Evolutionary conservation across 2,888 invertebrate species (phyloP), one percentile per base, ranked within the genome.

Genomic region (Alsophila aescularia): DNA sequence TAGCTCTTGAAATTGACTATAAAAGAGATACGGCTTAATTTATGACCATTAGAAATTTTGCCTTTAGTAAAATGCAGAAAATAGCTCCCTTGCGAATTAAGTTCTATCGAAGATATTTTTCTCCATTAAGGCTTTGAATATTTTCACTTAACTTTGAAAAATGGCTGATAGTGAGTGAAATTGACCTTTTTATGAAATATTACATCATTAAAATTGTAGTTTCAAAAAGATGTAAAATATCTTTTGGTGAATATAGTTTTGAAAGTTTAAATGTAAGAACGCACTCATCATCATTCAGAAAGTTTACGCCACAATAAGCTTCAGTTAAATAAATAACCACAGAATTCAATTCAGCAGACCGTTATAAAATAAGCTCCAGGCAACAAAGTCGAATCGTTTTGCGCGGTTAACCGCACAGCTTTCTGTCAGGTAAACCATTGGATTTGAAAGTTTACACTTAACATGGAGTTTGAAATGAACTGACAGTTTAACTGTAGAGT

Each of bases 341-440:
- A 90, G 79, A 90, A 90, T 90, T 91, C 91, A 90, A 90, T 91
- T 88, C 83, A 78, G 83, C 86, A 82, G 77, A 84, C 91, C 90
- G 91, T 90, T 90, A 90, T 87, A 87, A 86, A 89, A 90, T 89
- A 87, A 87, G 83, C 86, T 87, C 70, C 62, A 83, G 82, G 87
- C 84, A 81, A 89, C 87, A 86, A 84, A 88, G 87, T 89, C 83
- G 82, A 87, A 90, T 83, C 87, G 87, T 81, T 90, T 89, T 86
- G 82, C 81, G 88, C 79, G 90, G 90, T 90, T 89, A 90, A 87
- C 90, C 90, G 72, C 90, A 86, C 64, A 69, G 76, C 78, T 82
- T 75, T 87, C 81, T 85, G 86, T 81, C 87, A 85, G 85, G 82
- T 80, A 85, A 83, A 78, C 81, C 85, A 76, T 82, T 81, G 82